Percentiles rank a stretch among this genome's conserved stretches.
Evolutionary conservation across 1,140 invertebrate species (phyloP).

Genomic region (Drosophila melanica): DNA sequence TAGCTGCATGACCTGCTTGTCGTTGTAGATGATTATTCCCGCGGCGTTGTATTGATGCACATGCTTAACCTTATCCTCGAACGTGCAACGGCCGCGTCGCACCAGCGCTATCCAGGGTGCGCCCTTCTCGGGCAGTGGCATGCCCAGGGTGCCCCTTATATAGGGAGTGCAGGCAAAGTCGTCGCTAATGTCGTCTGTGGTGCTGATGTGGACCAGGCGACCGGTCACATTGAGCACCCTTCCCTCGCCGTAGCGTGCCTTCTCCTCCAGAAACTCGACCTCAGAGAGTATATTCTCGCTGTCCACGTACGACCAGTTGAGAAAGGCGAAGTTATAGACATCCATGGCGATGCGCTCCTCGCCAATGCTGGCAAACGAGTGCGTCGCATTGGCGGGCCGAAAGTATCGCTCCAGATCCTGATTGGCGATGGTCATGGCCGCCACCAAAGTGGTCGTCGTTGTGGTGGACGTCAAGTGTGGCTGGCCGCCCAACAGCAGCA

Average conservation of each 20-base stretch:
- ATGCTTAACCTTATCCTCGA: constrained; percentile 90
- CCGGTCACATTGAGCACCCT: constrained; percentile 87
- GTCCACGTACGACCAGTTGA: constrained; percentile 78
- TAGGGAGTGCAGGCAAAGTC: constrained; percentile 88
- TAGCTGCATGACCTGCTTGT: constrained; percentile 86
- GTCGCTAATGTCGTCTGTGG: constrained; percentile 85
- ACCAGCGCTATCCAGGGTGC: constrained; percentile 91
- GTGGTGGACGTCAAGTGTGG: constrained; percentile 70
- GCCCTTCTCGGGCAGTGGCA: constrained; percentile 85
- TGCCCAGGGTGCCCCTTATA: constrained; percentile 85
- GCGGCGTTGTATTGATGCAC: constrained; percentile 88
- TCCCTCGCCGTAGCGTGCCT: constrained; percentile 89
- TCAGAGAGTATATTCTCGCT: constrained; percentile 51
- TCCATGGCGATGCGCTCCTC: constrained; percentile 74
- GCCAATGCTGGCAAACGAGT: constrained; percentile 51
- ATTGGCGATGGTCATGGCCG: constrained; percentile 79
- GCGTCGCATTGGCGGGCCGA: constrained; percentile 65
- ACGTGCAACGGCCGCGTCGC: constrained; percentile 89
- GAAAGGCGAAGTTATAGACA: constrained; percentile 73
- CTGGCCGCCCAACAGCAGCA: constrained; percentile 66
- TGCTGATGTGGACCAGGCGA: constrained; percentile 86
- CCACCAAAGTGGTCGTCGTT: constrained; percentile 74
- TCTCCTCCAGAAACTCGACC: constrained; percentile 84
- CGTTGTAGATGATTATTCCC: constrained; percentile 91
- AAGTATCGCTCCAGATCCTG: constrained; percentile 82